phyloP scores from a whole-genome alignment of 2,888 invertebrate species.

The Rhamphomyia laevipes region DNA sequence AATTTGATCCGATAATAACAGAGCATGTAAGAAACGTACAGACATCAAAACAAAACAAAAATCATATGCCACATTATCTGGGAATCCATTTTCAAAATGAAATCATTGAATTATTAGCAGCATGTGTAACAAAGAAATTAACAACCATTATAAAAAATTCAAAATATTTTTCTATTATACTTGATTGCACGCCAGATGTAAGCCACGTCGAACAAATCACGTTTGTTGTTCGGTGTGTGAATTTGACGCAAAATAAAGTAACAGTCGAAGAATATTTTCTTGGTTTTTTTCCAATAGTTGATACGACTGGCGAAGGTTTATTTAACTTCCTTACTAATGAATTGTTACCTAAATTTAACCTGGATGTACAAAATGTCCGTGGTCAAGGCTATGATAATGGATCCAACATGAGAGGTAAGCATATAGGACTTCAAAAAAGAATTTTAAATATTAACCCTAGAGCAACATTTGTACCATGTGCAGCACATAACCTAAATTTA shows the following conservation, averaged over 20 bases:
- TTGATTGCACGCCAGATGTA: background rate
- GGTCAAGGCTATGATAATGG: constrained; percentile 1
- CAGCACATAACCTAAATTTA: background rate
- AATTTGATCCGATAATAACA: constrained; percentile 2
- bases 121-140: background rate
- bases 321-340: background rate
- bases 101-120: background rate
- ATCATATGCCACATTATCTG: background rate
- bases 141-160: background rate
- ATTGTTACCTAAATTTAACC: background rate
- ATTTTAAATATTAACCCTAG: background rate
- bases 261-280: background rate
- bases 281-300: background rate
- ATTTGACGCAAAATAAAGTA: background rate
- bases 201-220: constrained; percentile 3
- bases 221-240: background rate
- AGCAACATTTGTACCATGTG: background rate
- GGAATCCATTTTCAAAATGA: background rate
- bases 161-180: constrained; percentile 3
- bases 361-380: background rate
- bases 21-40: background rate
- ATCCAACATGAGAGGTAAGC: background rate
- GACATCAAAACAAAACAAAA: background rate
- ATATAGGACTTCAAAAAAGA: background rate
- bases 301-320: background rate